Base-by-base conservation (phyloP, 2,888 invertebrate species). In the Octonoba sinensis region DNA sequence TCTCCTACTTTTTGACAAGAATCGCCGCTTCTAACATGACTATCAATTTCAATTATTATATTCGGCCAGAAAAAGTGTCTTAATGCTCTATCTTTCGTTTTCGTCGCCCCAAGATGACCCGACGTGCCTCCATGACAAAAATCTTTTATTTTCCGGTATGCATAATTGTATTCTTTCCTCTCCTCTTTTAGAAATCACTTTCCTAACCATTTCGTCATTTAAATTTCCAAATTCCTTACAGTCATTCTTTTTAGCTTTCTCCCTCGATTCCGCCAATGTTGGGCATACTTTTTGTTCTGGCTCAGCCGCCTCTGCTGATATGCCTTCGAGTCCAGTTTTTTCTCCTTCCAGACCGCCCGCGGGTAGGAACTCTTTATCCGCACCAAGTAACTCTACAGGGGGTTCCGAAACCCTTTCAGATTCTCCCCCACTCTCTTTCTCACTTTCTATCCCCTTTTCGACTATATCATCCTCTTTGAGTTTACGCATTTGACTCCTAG, bases 41-140 rank as follows among this genome's bases (percentile, higher is more conserved):
- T 47, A 67, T 73, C 67, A 0, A 62, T 18, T 0, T 72, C 66
- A 49, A 72, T 67, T 12, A 51, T 66, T 13, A 54, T 70, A 12
- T 62, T 66, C 16, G 76, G 47, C 69, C 62, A 66, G 36, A 57
- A 76, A 22, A 59, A 78, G 18, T 56, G 16, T 46, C 27, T 57
- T 3, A 16, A 13, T 3, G 64, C n/a, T 22, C 6, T 36, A 59
- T 71, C 71, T 57, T 78, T 78, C 1, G 71, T 57, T 15, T 71
- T 70, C 1, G 51, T 70, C 3, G 47, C 49, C 18, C 65, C 78
- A 16, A 71, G 16, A 47, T 59, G 65, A n/a, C 13, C 49, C n/a
- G 49, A 54, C 12, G 18, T 27, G 0, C 36, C 65, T n/a, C 71
- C 59, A 57, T 70, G 71, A 22, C 62, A 73, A 3, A 69, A 44